A percentile compares a stretch with the other conserved stretches of the same genome.
These are phyloP conservation scores for Escarpia spicata DNA, from an alignment of 2,888 invertebrate species.

Conservation along the genomic window DNA sequence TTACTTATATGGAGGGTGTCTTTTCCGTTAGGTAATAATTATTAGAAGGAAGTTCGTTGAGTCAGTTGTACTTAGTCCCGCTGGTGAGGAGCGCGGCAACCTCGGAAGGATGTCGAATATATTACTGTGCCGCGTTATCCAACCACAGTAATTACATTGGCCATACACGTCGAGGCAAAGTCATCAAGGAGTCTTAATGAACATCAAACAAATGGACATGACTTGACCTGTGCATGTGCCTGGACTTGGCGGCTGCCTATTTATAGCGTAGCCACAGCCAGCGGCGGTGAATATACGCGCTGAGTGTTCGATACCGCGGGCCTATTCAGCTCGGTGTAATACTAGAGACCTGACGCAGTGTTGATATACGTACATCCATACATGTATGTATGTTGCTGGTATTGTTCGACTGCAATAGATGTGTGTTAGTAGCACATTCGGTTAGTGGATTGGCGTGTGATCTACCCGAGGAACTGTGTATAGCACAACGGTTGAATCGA, in stretches of 20 bases:
- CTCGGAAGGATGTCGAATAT: too few species aligned
- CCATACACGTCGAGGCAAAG: neutral
- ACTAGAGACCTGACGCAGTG: neutral
- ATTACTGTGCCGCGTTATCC: too few species aligned
- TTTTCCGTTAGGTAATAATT: too few species aligned
- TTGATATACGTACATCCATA: neutral
- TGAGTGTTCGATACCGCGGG: neutral
- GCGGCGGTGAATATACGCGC: neutral
- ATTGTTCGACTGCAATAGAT: neutral
- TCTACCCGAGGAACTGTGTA: neutral
- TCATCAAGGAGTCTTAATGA: neutral
- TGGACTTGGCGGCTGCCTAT: neutral
- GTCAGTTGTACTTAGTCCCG: too few species aligned
- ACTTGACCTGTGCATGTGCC: neutral
- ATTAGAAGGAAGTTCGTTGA: too few species aligned
- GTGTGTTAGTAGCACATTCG: neutral
- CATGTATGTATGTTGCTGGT: neutral
- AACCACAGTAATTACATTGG: neutral
- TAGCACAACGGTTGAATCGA: neutral
- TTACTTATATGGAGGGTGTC: too few species aligned
- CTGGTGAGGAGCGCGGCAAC: too few species aligned
- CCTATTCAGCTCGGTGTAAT: neutral
- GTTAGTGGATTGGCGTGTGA: neutral
- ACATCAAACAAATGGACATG: neutral
- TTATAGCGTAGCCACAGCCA: neutral